phyloP scores from a whole-genome alignment of 2,888 invertebrate genomes.

The Lasioglossum leucozonium region DNA sequence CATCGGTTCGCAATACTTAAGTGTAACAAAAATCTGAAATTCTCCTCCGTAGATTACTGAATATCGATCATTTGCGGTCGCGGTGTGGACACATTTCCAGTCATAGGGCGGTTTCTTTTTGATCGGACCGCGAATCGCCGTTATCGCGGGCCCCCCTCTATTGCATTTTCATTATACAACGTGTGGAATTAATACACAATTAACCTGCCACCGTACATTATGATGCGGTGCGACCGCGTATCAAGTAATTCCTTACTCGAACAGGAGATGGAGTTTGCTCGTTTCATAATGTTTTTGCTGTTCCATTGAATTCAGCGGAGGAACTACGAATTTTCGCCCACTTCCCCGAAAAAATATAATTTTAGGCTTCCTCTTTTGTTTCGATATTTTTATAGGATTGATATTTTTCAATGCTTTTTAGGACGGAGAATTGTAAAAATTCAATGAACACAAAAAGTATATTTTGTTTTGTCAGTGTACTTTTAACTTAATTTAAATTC shows the following conservation, averaged over 20 bases:
- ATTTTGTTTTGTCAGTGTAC: too few species aligned
- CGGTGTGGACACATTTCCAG: slow-evolving; percentile 5
- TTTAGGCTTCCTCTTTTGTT: too few species aligned
- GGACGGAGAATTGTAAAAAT: too few species aligned
- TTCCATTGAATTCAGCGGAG: not conserved
- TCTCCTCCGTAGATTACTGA: slow-evolving; percentile 8
- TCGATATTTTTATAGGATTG: too few species aligned
- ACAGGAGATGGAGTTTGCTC: not conserved
- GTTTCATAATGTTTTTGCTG: not conserved
- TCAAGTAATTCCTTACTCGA: not conserved
- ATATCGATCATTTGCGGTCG: slow-evolving; percentile 46
- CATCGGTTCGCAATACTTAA: slow-evolving; percentile 34
- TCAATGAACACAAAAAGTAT: too few species aligned
- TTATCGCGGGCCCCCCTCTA: not conserved
- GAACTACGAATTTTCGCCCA: too few species aligned
- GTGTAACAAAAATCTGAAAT: slow-evolving; percentile 30
- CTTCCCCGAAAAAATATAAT: too few species aligned
- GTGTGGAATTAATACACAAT: not conserved
- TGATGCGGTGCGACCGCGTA: not conserved
- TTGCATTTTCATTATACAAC: not conserved
- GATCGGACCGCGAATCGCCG: not conserved
- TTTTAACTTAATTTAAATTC: too few species aligned
- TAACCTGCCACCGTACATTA: not conserved
- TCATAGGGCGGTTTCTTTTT: not conserved
- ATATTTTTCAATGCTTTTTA: too few species aligned